Conservation (phyloP, 2,113 vertebrate species). For the Morone saxatilis region DNA sequence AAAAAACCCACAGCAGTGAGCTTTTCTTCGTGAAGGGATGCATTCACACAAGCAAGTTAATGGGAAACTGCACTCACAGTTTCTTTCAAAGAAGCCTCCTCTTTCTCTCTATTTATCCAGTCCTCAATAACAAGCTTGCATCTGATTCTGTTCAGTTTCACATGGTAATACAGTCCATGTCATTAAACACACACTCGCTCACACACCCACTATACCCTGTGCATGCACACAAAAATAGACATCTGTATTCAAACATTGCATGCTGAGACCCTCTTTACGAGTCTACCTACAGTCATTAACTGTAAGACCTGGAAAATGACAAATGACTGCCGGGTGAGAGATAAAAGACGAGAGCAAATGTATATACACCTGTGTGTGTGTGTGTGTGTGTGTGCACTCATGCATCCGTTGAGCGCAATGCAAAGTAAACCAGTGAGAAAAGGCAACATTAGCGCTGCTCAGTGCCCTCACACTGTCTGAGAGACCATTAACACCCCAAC, state of each 20-base stretch:
- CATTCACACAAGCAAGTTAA: conserved; percentile 53
- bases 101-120: conserved; percentile 29
- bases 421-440: neutral
- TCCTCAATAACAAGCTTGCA: conserved; percentile 20
- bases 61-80: conserved; percentile 49
- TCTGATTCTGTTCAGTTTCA: conserved; percentile 29
- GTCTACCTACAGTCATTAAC: conserved; percentile 35
- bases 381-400: neutral
- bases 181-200: conserved; percentile 40
- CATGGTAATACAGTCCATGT: neutral
- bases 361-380: neutral
- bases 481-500: conserved; percentile 43
- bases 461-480: conserved; percentile 13
- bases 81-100: conserved; percentile 30
- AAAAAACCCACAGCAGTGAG: neutral
- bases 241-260: conserved; percentile 23
- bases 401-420: neutral
- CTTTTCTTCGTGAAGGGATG: neutral
- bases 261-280: conserved; percentile 10
- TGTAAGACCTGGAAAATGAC: conserved; percentile 23
- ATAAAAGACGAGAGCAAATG: conserved; percentile 10
- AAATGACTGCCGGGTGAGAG: conserved; percentile 2
- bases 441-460: conserved; percentile 12
- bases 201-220: conserved; percentile 1
- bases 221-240: neutral